Conservation (phyloP, 2,113 vertebrate species). For the Odontophorus gujanensis region DNA sequence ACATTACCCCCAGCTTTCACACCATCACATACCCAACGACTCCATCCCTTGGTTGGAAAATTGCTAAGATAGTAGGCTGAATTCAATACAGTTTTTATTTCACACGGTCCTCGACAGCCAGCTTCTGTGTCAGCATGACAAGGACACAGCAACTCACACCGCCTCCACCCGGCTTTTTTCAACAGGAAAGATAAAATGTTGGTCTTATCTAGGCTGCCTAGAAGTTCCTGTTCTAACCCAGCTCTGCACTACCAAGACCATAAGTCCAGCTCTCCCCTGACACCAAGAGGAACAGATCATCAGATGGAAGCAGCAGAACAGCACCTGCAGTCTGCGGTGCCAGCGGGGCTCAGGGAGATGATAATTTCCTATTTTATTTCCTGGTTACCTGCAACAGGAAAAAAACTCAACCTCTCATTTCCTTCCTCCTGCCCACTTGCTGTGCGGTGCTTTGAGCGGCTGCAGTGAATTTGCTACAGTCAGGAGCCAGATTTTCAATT, state of each 20-base stretch:
- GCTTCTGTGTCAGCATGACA: accelerated
- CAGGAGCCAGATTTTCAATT: background rate
- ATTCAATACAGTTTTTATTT: background rate
- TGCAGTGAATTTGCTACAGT: background rate
- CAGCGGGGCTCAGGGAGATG: background rate
- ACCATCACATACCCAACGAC: background rate
- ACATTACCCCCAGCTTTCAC: background rate
- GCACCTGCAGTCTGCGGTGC: background rate
- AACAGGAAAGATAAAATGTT: background rate
- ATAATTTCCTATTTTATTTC: constrained; percentile 50
- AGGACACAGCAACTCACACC: background rate
- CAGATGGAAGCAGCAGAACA: background rate
- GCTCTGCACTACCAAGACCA: background rate
- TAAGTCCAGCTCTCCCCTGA: background rate
- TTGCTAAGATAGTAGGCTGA: accelerated
- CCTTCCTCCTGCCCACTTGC: constrained; percentile 22
- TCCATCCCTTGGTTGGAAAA: background rate
- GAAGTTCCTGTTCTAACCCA: background rate
- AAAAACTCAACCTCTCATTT: constrained; percentile 25
- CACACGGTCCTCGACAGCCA: background rate
- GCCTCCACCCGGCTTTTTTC: background rate
- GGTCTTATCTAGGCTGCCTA: background rate
- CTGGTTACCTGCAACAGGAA: constrained; percentile 28
- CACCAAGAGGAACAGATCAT: background rate
- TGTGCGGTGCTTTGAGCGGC: background rate